Percentiles rank a stretch among this genome's conserved stretches.
These are phyloP conservation scores for Grantiella picta DNA, from an alignment of 2,113 vertebrate genomes.

Conservation along the genomic window DNA sequence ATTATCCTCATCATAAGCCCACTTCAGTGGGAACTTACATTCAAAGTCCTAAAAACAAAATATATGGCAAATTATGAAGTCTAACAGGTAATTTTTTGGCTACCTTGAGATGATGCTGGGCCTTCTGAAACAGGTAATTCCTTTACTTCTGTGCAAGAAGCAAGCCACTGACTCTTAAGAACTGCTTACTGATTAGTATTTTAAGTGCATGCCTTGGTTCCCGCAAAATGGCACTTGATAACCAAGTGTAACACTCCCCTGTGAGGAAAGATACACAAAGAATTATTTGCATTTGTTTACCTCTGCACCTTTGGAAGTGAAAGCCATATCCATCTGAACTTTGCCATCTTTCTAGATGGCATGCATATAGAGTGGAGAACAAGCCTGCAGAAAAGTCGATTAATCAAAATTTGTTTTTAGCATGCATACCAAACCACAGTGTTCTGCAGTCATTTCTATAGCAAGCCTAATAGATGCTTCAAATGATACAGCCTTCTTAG, in stretches of 20 bases:
- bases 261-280: not conserved
- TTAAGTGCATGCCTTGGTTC: not conserved
- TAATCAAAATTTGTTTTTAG: not conserved
- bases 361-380: not conserved
- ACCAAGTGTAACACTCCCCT: not conserved
- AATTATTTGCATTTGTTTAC: not conserved
- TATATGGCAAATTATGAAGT: not conserved
- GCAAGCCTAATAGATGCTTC: not conserved
- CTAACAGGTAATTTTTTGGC: not conserved
- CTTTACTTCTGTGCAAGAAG: not conserved
- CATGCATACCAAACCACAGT: accelerated
- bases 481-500: not conserved
- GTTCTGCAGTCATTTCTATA: not conserved
- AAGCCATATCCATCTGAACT: not conserved
- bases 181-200: not conserved
- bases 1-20: not conserved
- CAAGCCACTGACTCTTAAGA: not conserved
- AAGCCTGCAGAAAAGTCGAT: not conserved
- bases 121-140: not conserved
- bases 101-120: not conserved
- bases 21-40: accelerated
- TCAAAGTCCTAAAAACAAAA: not conserved
- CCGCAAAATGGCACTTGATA: not conserved
- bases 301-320: not conserved
- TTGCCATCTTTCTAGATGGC: not conserved